A percentile compares a stretch with the other conserved stretches of the same genome.
Evolutionary conservation across 2,888 invertebrate species (phyloP).

Genomic region (Epinotia nisella): DNA sequence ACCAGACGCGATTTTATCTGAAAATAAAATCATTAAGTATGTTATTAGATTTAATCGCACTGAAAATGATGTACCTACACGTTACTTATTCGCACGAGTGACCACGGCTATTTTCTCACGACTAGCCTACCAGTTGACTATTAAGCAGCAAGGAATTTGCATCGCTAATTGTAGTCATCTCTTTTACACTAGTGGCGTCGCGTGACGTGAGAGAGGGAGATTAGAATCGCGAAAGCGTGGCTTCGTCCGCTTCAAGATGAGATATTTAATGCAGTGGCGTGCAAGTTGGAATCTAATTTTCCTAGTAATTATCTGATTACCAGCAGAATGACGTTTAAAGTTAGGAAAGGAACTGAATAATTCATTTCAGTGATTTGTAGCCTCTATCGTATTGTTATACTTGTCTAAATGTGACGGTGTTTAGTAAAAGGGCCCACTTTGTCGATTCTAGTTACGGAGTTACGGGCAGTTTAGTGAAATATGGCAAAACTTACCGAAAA

Average conservation of each 20-base stretch:
- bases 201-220: slow-evolving; percentile 56
- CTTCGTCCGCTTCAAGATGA: slow-evolving; percentile 48
- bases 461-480: too few species aligned
- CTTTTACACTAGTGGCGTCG: slow-evolving; percentile 53
- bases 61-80: not conserved
- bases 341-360: too few species aligned
- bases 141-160: slow-evolving; percentile 74
- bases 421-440: too few species aligned
- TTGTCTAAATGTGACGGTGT: too few species aligned
- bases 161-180: slow-evolving; percentile 64
- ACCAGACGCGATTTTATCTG: not conserved
- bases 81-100: slow-evolving; percentile 51
- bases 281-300: slow-evolving; percentile 29
- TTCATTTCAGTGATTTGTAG: too few species aligned
- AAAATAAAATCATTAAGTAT: not conserved
- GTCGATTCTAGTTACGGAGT: too few species aligned
- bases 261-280: slow-evolving; percentile 38
- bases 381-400: too few species aligned
- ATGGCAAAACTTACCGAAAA: too few species aligned
- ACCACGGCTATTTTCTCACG: slow-evolving; percentile 70
- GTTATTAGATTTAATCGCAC: not conserved
- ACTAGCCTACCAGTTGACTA: slow-evolving; percentile 62
- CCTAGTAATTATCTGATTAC: slow-evolving; percentile 31
- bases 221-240: slow-evolving; percentile 62
- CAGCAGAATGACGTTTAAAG: not conserved